phyloP scores from a whole-genome alignment of 2,113 vertebrate species.

The Caracal caracal region DNA sequence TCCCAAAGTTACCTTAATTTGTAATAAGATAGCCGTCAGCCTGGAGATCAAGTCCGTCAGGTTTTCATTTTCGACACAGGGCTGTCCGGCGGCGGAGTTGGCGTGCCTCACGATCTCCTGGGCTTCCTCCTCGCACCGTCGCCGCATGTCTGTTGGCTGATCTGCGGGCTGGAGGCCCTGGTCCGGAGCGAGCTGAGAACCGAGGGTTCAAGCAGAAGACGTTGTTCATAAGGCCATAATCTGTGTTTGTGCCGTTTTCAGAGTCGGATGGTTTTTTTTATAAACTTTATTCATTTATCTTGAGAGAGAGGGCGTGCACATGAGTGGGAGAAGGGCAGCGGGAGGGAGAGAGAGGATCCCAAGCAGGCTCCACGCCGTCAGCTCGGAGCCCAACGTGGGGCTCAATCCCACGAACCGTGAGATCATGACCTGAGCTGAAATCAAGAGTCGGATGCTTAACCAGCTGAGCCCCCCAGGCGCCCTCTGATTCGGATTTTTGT shows the following conservation, averaged over 20 bases:
- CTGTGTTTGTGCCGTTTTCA: background rate
- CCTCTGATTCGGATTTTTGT: background rate
- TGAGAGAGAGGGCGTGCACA: too few species aligned
- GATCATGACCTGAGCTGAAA: too few species aligned
- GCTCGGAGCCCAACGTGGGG: too few species aligned
- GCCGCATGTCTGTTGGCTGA: constrained; percentile 93
- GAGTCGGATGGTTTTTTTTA: background rate
- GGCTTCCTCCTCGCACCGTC: constrained; percentile 95
- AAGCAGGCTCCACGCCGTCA: too few species aligned
- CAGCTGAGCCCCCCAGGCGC: too few species aligned
- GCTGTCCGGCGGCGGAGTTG: constrained; percentile 90
- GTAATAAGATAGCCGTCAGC: constrained; percentile 96
- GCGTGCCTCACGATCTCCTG: constrained; percentile 93
- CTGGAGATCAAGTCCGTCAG: constrained; percentile 94
- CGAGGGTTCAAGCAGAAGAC: background rate
- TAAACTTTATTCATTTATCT: too few species aligned
- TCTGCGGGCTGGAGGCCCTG: constrained; percentile 96
- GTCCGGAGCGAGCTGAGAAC: constrained; percentile 93
- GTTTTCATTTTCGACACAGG: constrained; percentile 90
- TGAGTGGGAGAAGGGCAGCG: too few species aligned
- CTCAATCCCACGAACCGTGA: too few species aligned
- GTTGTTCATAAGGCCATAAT: background rate
- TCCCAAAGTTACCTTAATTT: constrained; percentile 92
- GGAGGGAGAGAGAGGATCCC: too few species aligned
- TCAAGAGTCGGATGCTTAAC: too few species aligned